Evolutionary conservation across 2,797 vertebrate genomes (phyloP), one percentile per base, ranked within the genome.

Genomic region (Microctenopoma steveboyesi): DNA sequence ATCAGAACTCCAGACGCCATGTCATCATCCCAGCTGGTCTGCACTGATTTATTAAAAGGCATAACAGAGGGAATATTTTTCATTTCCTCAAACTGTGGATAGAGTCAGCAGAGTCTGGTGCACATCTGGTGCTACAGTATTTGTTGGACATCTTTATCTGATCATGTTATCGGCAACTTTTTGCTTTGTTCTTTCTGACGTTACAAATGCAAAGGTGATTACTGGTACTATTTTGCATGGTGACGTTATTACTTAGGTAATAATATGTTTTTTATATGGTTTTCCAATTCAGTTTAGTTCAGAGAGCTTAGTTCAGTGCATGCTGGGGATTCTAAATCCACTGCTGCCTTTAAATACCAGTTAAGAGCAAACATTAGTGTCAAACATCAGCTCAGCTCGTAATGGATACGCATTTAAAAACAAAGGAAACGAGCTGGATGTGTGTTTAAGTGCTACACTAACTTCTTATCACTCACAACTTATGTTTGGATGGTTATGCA

Each of bases 391-490:
- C 28, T 54, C 5, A 28, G 15, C 30, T 43, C 30, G 1, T 55
- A 52, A 75, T 8, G n/a, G 13, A 46, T 46, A 43, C 43, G 55
- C 7, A 4, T 7, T 71, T 28, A 66, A 27, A 76, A 27, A 76
- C 49, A 15, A 5, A 64, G 67, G 49, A 63, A 43, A 7, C 49
- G 15, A 11, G 12, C 3, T 42, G 7, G 33, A 43, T 5, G 7
- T 59, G 37, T 59, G 46, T 57, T 10, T 25, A 6, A 14, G 14
- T 57, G 39, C 46, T 47, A 11, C 42, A 15, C 49, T 15, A 37
- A 48, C 76, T 35, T 43, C 15, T 14, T 51, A 9, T 49, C 39
- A 18, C 51, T 54, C 16, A 49, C n/a, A 47, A 42, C 30, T 47
- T 49, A 72, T 70, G 30, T 18, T 53, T 16, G 53, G n/a, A 39